Conservation (phyloP, 2,888 invertebrate genomes). For the Apocheima hispidaria region DNA sequence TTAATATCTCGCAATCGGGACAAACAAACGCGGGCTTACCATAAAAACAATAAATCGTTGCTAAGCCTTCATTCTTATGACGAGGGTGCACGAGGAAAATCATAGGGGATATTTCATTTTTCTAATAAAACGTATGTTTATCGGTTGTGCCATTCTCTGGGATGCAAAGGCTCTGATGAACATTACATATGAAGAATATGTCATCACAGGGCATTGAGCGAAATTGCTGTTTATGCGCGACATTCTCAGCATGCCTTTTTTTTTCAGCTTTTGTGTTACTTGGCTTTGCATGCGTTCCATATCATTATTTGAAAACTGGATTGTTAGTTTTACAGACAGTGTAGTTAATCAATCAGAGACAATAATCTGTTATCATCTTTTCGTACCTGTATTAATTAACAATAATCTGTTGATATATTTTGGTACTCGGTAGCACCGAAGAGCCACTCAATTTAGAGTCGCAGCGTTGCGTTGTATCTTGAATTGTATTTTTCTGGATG, state of each 20-base stretch:
- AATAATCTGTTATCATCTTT: too few species aligned
- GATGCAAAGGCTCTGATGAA: constrained; percentile 6
- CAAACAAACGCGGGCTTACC: constrained; percentile 33
- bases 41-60: constrained; percentile 44
- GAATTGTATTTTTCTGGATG: too few species aligned
- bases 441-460: too few species aligned
- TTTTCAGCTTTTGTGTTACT: neutral
- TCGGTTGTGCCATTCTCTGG: constrained; percentile 12
- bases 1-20: constrained; percentile 19
- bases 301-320: neutral
- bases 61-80: constrained; percentile 39
- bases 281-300: neutral
- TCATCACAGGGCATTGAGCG: constrained; percentile 1
- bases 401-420: too few species aligned
- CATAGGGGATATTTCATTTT: constrained; percentile 42
- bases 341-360: neutral
- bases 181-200: constrained; percentile 7
- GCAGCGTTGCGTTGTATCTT: too few species aligned
- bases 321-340: too few species aligned
- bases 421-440: too few species aligned
- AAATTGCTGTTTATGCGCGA: constrained; percentile 2
- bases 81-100: constrained; percentile 46
- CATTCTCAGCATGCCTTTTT: neutral
- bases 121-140: constrained; percentile 42
- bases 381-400: too few species aligned